Conservation (phyloP, 2,888 invertebrate species). For the Drosophila austrosaltans region DNA sequence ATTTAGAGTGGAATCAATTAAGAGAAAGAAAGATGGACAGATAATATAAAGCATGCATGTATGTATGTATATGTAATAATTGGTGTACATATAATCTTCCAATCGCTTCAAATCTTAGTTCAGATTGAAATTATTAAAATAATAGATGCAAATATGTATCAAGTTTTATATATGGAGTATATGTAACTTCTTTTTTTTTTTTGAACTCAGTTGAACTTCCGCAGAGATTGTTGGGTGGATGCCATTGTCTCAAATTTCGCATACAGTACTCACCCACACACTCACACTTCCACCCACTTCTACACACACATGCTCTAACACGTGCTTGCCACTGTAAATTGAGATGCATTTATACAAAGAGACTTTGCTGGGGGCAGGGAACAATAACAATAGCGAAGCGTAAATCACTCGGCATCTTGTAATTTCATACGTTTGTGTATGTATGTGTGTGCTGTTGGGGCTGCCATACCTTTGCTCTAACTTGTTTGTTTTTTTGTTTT, state of each 20-base stretch:
- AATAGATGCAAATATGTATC: no score
- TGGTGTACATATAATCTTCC: no score
- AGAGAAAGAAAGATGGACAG: not conserved
- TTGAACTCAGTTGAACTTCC: conserved; percentile 77
- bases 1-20: not conserved
- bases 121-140: no score
- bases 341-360: conserved; percentile 33
- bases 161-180: not conserved
- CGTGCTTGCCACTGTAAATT: conserved; percentile 69
- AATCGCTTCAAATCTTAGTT: no score
- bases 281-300: conserved; percentile 23
- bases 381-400: conserved; percentile 63
- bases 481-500: conserved; percentile 28
- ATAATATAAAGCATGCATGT: not conserved
- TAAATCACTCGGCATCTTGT: conserved; percentile 67
- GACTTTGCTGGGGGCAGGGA: not conserved
- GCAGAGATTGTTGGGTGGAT: conserved; percentile 45
- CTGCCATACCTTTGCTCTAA: conserved; percentile 16
- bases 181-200: conserved; percentile 21
- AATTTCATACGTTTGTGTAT: conserved; percentile 65
- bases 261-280: conserved; percentile 25
- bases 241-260: conserved; percentile 68
- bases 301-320: conserved; percentile 46
- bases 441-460: conserved; percentile 18
- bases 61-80: no score